Percentiles rank a stretch among this genome's conserved stretches.
These are phyloP conservation scores for Conchocele bisecta DNA, from an alignment of 2,888 invertebrate genomes.

Conservation along the genomic window DNA sequence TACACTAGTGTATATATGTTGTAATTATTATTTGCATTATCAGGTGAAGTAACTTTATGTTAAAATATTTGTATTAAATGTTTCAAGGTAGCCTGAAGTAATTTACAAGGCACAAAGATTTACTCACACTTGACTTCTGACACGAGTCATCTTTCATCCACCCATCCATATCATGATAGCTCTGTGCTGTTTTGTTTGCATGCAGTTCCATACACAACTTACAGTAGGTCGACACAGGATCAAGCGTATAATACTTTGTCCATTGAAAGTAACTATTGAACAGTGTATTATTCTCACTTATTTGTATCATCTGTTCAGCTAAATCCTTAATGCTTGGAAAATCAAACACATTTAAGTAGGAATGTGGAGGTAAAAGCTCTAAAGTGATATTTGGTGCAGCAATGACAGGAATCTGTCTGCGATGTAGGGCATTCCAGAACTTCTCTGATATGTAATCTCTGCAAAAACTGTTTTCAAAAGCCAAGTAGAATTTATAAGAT, in stretches of 20 bases:
- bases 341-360: slow-evolving; percentile 60
- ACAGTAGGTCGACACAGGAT: slow-evolving; percentile 56
- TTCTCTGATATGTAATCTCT: slow-evolving; percentile 71
- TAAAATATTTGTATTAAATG: too few species aligned
- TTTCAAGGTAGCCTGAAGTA: too few species aligned
- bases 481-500: slow-evolving; percentile 68
- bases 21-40: too few species aligned
- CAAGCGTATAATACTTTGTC: slow-evolving; percentile 59
- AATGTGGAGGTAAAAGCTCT: slow-evolving; percentile 44
- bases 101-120: too few species aligned
- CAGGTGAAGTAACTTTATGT: too few species aligned
- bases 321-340: slow-evolving; percentile 55
- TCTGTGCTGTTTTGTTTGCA: slow-evolving; percentile 54
- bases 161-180: slow-evolving; percentile 55
- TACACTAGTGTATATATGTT: too few species aligned
- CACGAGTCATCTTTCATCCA: slow-evolving; percentile 63
- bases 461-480: slow-evolving; percentile 71
- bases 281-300: slow-evolving; percentile 57
- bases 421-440: slow-evolving; percentile 63
- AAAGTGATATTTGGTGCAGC: slow-evolving; percentile 57
- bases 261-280: slow-evolving; percentile 69
- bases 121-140: slow-evolving; percentile 45
- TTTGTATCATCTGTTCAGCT: slow-evolving; percentile 57
- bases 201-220: slow-evolving; percentile 68
- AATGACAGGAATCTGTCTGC: slow-evolving; percentile 67